Evolutionary conservation across 2,113 vertebrate species (phyloP), one percentile per base, ranked within the genome.

Genomic region (Marcusenius ussheri): DNA sequence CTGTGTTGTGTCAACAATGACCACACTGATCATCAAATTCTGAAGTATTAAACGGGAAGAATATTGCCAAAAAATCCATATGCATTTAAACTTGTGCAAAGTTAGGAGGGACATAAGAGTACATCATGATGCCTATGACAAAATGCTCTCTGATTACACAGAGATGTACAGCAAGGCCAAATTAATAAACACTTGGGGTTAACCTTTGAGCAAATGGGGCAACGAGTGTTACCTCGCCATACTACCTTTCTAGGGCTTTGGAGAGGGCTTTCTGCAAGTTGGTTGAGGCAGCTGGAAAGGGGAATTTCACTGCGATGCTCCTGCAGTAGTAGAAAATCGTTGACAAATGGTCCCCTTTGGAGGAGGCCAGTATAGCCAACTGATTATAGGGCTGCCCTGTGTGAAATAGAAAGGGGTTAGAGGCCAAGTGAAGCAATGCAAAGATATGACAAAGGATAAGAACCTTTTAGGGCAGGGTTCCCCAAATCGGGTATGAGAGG

Each of bases 321-420:
- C 98, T 97, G 96, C 98, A 99, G 97, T 99, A 99, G 97, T 99
- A 99, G 97, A 99, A 99, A 96, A 99, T 99, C 91, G 98, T 99
- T 94, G 98, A 99, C 93, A 99, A 97, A 94, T 99, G 98, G 93
- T 99, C 98, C 95, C 98, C 98, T 95, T 99, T 99, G 89, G 98
- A 99, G 90, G 98, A 99, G 92, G 98, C 98, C 94, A 99, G 93
- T 94, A 99, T 99, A 94, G 98, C 98, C 96, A 99, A 96, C 95
- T 99, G 98, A 95, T 99, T 99, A 93, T 99, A 99, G 83, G 98
- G 98, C 95, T 99, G 98, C 96, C 98, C 98, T 99, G 94, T 83
- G 92, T 89, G 1, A 90, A 35, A 94, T 9, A 89, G 91, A 90
- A 90, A 86, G 21, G 11, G 88, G 7, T 49, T 66, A 66, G 62